phyloP scores from a whole-genome alignment of 2,797 vertebrate species.

The Fratercula arctica region DNA sequence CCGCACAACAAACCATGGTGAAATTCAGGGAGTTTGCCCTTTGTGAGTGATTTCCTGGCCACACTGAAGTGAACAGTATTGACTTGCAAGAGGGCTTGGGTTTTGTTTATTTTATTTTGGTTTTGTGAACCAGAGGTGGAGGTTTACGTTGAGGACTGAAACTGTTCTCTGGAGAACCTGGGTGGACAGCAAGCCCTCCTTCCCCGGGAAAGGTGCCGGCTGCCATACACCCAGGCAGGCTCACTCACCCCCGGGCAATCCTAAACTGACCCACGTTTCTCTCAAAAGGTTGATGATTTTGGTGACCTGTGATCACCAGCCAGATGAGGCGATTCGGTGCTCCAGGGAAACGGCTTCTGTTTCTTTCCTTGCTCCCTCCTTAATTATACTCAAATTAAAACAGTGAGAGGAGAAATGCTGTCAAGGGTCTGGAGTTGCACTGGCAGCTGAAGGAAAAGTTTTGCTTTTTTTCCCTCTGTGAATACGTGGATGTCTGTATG shows the following conservation, averaged over 20 bases:
- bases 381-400: background rate
- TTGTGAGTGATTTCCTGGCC: background rate
- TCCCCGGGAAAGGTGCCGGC: fast-evolving
- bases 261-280: background rate
- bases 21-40: background rate
- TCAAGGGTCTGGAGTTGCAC: background rate
- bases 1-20: background rate
- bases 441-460: background rate
- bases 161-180: background rate
- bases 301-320: background rate
- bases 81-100: background rate
- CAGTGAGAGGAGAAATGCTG: background rate
- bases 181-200: background rate
- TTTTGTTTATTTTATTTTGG: background rate
- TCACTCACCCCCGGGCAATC: background rate
- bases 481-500: background rate
- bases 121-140: background rate
- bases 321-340: background rate
- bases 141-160: background rate
- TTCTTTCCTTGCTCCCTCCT: background rate
- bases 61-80: background rate
- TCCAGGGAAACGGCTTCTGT: background rate
- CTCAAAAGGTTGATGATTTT: background rate
- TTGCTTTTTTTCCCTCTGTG: background rate
- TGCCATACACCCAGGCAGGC: background rate